Evolutionary conservation across 2,113 vertebrate species (phyloP), one percentile per base, ranked within the genome.

Genomic region (Carollia perspicillata): DNA sequence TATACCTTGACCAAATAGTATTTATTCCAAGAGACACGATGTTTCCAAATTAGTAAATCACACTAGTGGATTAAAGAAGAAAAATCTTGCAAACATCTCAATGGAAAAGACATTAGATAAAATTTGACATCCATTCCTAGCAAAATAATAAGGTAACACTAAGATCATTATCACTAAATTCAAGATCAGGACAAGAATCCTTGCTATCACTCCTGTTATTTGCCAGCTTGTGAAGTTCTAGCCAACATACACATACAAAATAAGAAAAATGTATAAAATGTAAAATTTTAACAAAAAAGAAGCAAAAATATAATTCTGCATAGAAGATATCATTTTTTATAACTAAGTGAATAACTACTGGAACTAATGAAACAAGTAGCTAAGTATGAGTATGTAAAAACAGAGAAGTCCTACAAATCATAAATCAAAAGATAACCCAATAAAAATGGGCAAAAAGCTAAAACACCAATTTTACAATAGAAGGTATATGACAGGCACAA

Each of bases 391-490:
- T 49, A 30, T 51, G 7, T 40, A 89, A 83, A 95, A 80, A 90
- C 58, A 79, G 93, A 84, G 65, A 92, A 92, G 7, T 83, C 23
- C 33, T 77, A 89, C 2, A 93, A 85, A 53, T 94, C 42, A 95
- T 35, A 95, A 93, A 87, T 55, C 33, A 44, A 71, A 94, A 86
- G 87, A 60, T 30, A 92, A 69, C 8, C 4, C 60, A 71, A 81
- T 28, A 74, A 94, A 96, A 79, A 81, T 78, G 14, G 49, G 63
- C 8, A 84, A 92, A 72, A 69, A 30, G 12, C 75, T 65, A 55
- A 93, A 84, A 60, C 58, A 79, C 28, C 53, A 72, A 74, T 49
- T 89, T 96, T 78, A 69, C 65, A 53, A 51, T 44, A 49, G 30
- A 88, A 75, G 7, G 86, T 44, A 87, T 42, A 79, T 47, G 80